phyloP scores from a whole-genome alignment of 2,888 invertebrate species.

The Sesia bembeciformis region DNA sequence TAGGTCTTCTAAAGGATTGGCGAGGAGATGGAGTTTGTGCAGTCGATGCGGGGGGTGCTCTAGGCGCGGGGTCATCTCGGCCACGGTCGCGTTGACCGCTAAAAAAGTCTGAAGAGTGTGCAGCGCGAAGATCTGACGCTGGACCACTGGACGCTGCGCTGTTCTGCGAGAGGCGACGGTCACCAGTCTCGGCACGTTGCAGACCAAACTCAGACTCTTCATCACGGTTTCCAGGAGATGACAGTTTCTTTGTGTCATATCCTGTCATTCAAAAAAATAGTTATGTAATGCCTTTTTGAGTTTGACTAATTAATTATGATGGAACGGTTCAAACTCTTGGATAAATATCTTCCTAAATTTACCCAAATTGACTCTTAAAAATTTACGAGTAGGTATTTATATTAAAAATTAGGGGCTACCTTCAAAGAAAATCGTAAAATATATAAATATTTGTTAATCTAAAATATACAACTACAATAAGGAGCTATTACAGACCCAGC shows the following conservation, averaged over 20 bases:
- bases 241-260: conserved; percentile 78
- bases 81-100: conserved; percentile 69
- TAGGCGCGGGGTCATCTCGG: conserved; percentile 42
- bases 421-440: too few relatives aligned
- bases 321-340: too few relatives aligned
- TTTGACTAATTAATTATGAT: too few relatives aligned
- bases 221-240: conserved; percentile 65
- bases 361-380: too few relatives aligned
- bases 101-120: conserved; percentile 85
- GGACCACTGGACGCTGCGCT: conserved; percentile 33
- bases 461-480: too few relatives aligned
- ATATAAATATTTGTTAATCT: too few relatives aligned
- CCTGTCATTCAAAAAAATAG: conserved; percentile 36
- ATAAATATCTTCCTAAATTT: too few relatives aligned
- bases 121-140: conserved; percentile 78
- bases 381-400: too few relatives aligned
- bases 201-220: conserved; percentile 83
- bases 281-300: background rate
- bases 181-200: conserved; percentile 81
- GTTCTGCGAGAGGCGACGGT: conserved; percentile 52
- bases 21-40: conserved; percentile 27
- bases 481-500: too few relatives aligned
- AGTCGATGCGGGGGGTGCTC: conserved; percentile 13
- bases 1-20: conserved; percentile 48
- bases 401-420: too few relatives aligned